These are phyloP conservation scores for Amazona guildingii DNA, from an alignment of 2,113 vertebrate species.

Conservation along the genomic window DNA sequence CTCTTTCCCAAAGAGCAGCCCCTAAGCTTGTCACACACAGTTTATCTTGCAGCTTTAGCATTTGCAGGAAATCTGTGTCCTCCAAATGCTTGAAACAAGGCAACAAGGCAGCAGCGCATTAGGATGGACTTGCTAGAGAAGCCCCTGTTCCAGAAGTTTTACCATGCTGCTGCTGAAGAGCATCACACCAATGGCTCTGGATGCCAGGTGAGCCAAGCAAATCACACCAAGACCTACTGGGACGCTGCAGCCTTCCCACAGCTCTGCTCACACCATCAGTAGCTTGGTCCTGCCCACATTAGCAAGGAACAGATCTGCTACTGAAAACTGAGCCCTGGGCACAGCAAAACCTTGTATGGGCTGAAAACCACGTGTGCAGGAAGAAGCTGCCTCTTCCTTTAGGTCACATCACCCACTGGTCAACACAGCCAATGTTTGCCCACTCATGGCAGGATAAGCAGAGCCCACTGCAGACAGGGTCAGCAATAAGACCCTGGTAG, in stretches of 20 bases:
- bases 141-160: not conserved
- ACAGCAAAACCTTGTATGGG: not conserved
- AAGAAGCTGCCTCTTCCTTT: not conserved
- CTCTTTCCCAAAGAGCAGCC: not conserved
- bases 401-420: not conserved
- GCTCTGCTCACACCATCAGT: not conserved
- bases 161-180: not conserved
- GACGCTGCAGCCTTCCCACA: not conserved
- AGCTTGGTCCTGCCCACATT: not conserved
- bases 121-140: not conserved
- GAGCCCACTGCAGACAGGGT: not conserved
- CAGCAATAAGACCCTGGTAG: not conserved
- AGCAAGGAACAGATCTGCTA: not conserved
- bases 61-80: not conserved
- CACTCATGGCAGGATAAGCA: not conserved
- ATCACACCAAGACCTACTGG: not conserved
- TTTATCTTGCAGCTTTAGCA: not conserved
- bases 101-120: not conserved
- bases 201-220: not conserved
- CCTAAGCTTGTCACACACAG: not conserved
- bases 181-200: not conserved
- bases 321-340: not conserved
- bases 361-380: not conserved
- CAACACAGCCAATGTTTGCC: not conserved
- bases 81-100: not conserved